Evolutionary conservation across 1,140 invertebrate genomes (phyloP).

Genomic region (Anoplophora glabripennis): DNA sequence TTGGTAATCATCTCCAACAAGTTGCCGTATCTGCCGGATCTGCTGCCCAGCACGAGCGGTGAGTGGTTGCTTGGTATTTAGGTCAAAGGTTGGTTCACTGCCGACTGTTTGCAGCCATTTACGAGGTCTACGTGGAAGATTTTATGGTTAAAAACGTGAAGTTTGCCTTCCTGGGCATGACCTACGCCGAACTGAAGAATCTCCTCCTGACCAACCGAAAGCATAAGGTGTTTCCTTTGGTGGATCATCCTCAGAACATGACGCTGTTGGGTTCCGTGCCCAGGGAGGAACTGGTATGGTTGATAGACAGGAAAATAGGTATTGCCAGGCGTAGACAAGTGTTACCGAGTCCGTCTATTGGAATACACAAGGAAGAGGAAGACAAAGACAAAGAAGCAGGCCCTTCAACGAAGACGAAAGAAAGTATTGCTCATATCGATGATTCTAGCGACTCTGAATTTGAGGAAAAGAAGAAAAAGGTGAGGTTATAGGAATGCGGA

Average conservation of each 20-base stretch:
- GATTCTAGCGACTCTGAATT: conserved; percentile 12
- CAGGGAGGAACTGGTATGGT: conserved; percentile 79
- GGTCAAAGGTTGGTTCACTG: no score
- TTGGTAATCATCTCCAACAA: conserved; percentile 96
- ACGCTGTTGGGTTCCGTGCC: conserved; percentile 91
- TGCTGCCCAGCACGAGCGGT: conserved; percentile 78
- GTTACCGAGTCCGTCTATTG: conserved; percentile 34
- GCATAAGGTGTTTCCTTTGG: conserved; percentile 81
- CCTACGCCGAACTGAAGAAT: conserved; percentile 79
- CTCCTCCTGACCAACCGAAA: conserved; percentile 65
- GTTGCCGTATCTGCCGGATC: conserved; percentile 91
- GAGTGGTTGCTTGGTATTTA: conserved; percentile 37
- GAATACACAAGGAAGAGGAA: background rate
- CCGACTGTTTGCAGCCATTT: conserved; percentile 75
- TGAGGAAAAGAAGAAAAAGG: conserved; percentile 1
- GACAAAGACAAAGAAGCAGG: background rate
- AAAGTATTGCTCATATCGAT: conserved; percentile 4
- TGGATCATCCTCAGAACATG: conserved; percentile 88
- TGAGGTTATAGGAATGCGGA: no score
- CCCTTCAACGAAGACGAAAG: background rate
- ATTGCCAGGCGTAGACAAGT: conserved; percentile 76
- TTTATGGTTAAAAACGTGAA: conserved; percentile 92
- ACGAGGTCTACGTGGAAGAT: conserved; percentile 91
- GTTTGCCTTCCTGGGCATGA: conserved; percentile 87
- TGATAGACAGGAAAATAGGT: conserved; percentile 83